Evolutionary conservation across 1,140 invertebrate genomes (phyloP).

Genomic region (Micrasema longulum): DNA sequence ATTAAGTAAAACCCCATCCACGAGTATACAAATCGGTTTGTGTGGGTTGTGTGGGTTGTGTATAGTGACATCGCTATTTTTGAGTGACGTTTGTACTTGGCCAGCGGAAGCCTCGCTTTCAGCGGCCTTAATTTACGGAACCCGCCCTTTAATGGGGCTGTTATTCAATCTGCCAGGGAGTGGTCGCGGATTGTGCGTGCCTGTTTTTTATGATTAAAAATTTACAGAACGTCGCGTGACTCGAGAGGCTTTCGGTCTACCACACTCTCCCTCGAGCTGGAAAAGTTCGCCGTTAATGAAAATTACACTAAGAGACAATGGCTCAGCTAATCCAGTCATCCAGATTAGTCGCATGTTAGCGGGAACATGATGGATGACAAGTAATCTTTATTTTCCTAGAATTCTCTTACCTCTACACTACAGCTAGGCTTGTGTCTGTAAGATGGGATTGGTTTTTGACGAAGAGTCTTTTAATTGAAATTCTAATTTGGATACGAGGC

Average conservation of each 20-base stretch:
- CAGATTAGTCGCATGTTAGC: slow-evolving; percentile 15
- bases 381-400: slow-evolving; percentile 3
- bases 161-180: slow-evolving; percentile 35
- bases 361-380: not conserved
- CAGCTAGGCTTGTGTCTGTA: not conserved
- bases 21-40: not conserved
- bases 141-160: slow-evolving; percentile 2
- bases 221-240: slow-evolving; percentile 26
- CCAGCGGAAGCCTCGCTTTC: slow-evolving; percentile 1
- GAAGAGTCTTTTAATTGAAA: slow-evolving; percentile 4
- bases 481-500: not conserved
- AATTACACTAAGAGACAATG: slow-evolving; percentile 21
- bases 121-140: slow-evolving; percentile 21
- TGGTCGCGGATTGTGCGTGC: slow-evolving; percentile 22
- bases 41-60: too few species aligned
- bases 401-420: not conserved
- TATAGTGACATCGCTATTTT: too few species aligned
- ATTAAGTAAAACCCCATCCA: too few species aligned
- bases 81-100: slow-evolving; percentile 13
- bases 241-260: not conserved
- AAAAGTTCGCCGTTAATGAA: slow-evolving; percentile 24
- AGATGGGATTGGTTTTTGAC: slow-evolving; percentile 1
- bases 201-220: slow-evolving; percentile 41
- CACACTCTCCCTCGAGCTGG: not conserved
- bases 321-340: slow-evolving; percentile 10